Evolutionary conservation across 2,797 vertebrate genomes (phyloP).

Genomic region (Bufotes viridis): DNA sequence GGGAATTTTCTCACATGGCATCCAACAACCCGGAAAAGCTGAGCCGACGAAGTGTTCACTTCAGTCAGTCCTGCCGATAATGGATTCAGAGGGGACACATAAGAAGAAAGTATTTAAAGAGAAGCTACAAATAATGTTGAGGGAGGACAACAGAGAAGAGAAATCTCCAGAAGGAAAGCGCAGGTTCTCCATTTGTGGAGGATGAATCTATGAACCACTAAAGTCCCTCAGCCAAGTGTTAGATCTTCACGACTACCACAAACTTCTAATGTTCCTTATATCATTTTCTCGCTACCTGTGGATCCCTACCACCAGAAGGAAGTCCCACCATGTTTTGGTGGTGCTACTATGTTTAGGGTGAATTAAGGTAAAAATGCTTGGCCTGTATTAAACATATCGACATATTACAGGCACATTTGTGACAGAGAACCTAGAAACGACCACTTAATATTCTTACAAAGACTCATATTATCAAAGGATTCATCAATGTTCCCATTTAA

Average conservation of each 20-base stretch:
- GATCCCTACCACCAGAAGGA: background rate
- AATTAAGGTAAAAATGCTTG: background rate
- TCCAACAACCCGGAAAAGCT: slow-evolving; percentile 91
- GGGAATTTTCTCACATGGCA: slow-evolving; percentile 91
- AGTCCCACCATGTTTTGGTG: background rate
- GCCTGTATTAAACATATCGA: background rate
- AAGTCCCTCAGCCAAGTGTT: background rate
- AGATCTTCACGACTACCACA: background rate
- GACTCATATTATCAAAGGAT: background rate
- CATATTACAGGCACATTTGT: too few relatives aligned
- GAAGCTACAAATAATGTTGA: background rate
- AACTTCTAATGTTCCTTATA: background rate
- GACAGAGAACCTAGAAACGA: background rate
- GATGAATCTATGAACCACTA: background rate
- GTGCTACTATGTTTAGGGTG: too few relatives aligned
- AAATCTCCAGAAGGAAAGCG: background rate
- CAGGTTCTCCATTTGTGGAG: background rate
- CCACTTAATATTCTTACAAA: background rate
- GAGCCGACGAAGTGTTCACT: slow-evolving; percentile 83
- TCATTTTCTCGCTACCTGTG: background rate
- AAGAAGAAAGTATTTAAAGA: background rate
- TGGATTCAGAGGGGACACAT: background rate
- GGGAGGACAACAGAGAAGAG: background rate
- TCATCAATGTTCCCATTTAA: background rate
- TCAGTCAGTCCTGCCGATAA: slow-evolving; percentile 82